Evolutionary conservation across 2,888 invertebrate genomes (phyloP), one percentile per base, ranked within the genome.

Genomic region (Mesodorylaimus sp.): DNA sequence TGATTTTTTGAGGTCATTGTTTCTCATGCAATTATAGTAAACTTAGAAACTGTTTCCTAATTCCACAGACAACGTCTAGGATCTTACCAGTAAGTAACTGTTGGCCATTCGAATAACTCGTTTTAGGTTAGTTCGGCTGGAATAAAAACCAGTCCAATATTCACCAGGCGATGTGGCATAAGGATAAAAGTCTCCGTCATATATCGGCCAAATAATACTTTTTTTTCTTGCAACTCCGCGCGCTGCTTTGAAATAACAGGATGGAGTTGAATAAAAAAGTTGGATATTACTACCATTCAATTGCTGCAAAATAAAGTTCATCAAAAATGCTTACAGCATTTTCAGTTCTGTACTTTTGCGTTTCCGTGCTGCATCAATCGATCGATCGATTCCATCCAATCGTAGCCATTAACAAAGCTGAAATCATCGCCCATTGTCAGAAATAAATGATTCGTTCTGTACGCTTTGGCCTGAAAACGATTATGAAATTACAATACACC

Each of bases 341-440:
- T n/a, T n/a, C n/a, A n/a, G n/a, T n/a, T n/a, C n/a, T n/a, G 57
- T 57, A 73, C 73, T 62, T 60, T 60, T 47, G 58, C 60, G 56
- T 74, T 74, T 16, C 70, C 77, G 75, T 77, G 83, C 78, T 77
- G 75, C 61, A 91, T 87, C 43, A 89, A 70, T 66, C 80, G 82
- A 67, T 89, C 87, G 67, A 88, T 68, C 66, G 86, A 87, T 54
- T 74, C 76, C 68, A 77, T 89, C 77, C 82, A 83, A 66, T 77
- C 75, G 53, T 75, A 71, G 0, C 87, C 86, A 59, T 81, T 77
- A 62, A 80, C 80, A 64, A 83, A 89, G 10, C 81, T 80, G 64
- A 89, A 89, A 69, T 89, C 88, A 27, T 80, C 81, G 0, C 89
- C 89, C 87, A 88, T 88, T 0, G 87, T 83, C 50, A 87, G 72